A percentile compares a stretch with the other conserved stretches of the same genome.
Conservation (phyloP, 1,140 invertebrate genomes). For the Oscheius sp. region DNA sequence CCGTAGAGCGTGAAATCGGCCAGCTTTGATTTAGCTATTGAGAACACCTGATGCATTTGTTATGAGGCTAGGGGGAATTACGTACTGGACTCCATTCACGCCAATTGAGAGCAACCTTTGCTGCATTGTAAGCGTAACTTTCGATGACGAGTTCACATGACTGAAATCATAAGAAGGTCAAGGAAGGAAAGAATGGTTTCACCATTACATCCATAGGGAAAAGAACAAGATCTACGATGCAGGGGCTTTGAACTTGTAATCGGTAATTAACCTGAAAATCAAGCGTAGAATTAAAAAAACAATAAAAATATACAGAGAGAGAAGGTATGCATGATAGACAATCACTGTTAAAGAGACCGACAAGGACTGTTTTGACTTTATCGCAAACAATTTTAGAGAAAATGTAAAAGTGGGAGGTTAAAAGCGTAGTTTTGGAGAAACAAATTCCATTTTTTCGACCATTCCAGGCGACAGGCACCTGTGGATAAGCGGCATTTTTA, state of each 20-base stretch:
- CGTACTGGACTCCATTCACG: slow-evolving; percentile 57
- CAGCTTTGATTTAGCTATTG: slow-evolving; percentile 56
- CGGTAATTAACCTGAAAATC: slow-evolving; percentile 48
- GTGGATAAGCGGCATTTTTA: too few relatives aligned
- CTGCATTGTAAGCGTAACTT: slow-evolving; percentile 58
- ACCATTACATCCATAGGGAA: slow-evolving; percentile 52
- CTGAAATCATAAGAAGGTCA: slow-evolving; percentile 26
- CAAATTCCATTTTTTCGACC: too few relatives aligned
- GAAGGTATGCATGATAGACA: too few relatives aligned
- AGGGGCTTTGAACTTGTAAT: slow-evolving; percentile 48
- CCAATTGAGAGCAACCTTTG: slow-evolving; percentile 57
- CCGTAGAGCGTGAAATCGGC: slow-evolving; percentile 58
- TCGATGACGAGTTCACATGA: slow-evolving; percentile 51
- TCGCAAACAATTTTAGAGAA: too few relatives aligned
- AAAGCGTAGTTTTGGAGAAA: too few relatives aligned
- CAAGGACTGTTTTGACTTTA: too few relatives aligned
- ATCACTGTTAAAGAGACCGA: too few relatives aligned
- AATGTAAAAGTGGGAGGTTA: too few relatives aligned
- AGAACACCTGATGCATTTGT: slow-evolving; percentile 44
- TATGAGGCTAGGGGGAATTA: background rate
- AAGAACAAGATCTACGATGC: slow-evolving; percentile 45
- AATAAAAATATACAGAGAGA: background rate
- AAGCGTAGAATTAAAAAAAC: slow-evolving; percentile 1
- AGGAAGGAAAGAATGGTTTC: background rate
- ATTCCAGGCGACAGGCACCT: too few relatives aligned